Evolutionary conservation across 2,797 vertebrate species (phyloP).

Genomic region (Myotis daubentonii): DNA sequence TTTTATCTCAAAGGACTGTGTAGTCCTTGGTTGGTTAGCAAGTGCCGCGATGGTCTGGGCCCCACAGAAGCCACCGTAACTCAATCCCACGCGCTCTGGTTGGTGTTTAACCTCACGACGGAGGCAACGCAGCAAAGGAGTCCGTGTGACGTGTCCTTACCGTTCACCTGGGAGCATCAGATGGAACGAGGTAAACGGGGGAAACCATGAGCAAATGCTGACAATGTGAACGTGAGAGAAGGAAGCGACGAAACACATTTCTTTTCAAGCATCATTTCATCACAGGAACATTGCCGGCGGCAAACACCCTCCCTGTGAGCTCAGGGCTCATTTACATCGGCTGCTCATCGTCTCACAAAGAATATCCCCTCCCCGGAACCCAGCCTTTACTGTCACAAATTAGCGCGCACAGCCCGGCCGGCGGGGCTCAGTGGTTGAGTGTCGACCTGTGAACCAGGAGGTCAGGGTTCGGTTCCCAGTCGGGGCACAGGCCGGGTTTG

Average conservation of each 20-base stretch:
- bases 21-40: background rate
- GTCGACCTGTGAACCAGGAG: no score
- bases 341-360: constrained; percentile 58
- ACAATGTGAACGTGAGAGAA: constrained; percentile 58
- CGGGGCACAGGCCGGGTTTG: no score
- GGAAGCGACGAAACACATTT: constrained; percentile 54
- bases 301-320: constrained; percentile 51
- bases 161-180: constrained; percentile 61
- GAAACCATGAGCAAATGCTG: constrained; percentile 45
- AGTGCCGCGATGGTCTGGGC: background rate
- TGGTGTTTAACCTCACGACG: background rate
- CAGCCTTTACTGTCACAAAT: constrained; percentile 50
- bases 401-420: background rate
- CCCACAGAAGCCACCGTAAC: background rate
- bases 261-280: constrained; percentile 67
- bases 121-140: constrained; percentile 39
- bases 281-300: constrained; percentile 53
- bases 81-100: background rate
- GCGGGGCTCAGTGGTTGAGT: no score
- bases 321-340: background rate
- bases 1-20: constrained; percentile 12
- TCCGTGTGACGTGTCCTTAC: constrained; percentile 25
- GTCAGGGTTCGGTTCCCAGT: no score
- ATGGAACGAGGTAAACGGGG: constrained; percentile 11
- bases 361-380: constrained; percentile 28